Conservation (phyloP, 1,140 invertebrate species). For the Zelostemma sp. region DNA sequence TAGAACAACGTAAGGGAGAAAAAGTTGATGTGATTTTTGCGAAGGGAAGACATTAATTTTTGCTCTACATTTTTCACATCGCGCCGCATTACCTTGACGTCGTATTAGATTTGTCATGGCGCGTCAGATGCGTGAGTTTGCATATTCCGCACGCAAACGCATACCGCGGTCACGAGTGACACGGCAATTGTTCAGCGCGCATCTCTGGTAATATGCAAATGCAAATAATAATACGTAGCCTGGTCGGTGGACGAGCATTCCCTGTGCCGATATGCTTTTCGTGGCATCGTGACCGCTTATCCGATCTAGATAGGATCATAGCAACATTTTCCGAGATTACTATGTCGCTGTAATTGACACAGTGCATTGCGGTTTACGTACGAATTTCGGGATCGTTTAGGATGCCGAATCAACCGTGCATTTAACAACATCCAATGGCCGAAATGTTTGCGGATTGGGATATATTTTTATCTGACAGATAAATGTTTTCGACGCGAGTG, state of each 20-base stretch:
- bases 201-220: constrained; percentile 13
- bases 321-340: constrained; percentile 9
- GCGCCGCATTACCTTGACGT: not conserved
- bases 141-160: constrained; percentile 12
- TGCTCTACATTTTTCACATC: not conserved
- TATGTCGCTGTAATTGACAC: constrained; percentile 4
- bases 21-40: not conserved
- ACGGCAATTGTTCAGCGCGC: constrained; percentile 1
- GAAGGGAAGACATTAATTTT: not conserved
- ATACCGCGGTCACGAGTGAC: constrained; percentile 1
- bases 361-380: not conserved
- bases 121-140: constrained; percentile 1
- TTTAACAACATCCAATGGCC: not conserved
- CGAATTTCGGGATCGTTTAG: not conserved
- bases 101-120: constrained; percentile 4
- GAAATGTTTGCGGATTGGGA: not conserved
- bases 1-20: too few relatives aligned
- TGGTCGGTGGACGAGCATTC: not conserved
- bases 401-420: not conserved
- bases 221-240: constrained; percentile 7
- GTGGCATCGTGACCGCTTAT: constrained; percentile 3
- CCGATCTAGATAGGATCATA: constrained; percentile 9
- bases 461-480: not conserved
- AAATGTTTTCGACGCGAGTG: too few relatives aligned
- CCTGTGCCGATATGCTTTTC: not conserved